Evolutionary conservation across 2,113 vertebrate genomes (phyloP), one percentile per base, ranked within the genome.

Genomic region (Chrysochloris asiatica): DNA sequence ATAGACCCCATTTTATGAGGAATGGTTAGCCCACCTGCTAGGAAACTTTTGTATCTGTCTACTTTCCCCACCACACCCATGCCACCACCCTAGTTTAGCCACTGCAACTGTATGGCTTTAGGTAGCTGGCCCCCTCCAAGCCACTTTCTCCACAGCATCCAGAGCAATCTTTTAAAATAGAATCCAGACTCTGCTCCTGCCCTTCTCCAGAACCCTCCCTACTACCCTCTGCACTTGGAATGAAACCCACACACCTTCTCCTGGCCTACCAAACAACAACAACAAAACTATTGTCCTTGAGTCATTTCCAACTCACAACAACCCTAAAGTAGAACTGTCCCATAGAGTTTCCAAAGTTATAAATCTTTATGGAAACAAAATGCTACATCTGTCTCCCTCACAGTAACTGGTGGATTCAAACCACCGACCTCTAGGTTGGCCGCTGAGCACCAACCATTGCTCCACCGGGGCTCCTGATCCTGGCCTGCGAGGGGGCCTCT

Each of bases 101-200:
- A 14, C 43, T 30, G 10, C 41, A 8, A 8, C 16, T 1, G 4
- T 4, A 2, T 2, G 14, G 22, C 63, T 59, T 22, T n/a, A n/a
- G 41, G 8, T 13, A 11, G 19, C 59, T 59, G 67, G 8, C 52
- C 72, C 28, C 88, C 41, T 89, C 95, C 85, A 19, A 79, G 17
- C 12, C 7, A 0, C 38, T 73, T 3, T 19, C 26, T 75, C 52
- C 41, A 75, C 28, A 38, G 73, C 14, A 16, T 28, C 8, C 45
- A 81, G 59, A 54, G 30, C 21, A 24, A 52, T 36, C 73, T 83
- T 83, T 63, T 11, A 52, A 71, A 48, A 43, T 26, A 7, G 41
- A 41, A 36, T 24, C 52, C 52, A 36, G 47, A 78, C 47, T 52
- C 76, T 8, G 47, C 36, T 21, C n/a, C 52, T 65, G 16, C 24